Conservation (phyloP, 2,113 vertebrate species). For the Elephantulus edwardii region DNA sequence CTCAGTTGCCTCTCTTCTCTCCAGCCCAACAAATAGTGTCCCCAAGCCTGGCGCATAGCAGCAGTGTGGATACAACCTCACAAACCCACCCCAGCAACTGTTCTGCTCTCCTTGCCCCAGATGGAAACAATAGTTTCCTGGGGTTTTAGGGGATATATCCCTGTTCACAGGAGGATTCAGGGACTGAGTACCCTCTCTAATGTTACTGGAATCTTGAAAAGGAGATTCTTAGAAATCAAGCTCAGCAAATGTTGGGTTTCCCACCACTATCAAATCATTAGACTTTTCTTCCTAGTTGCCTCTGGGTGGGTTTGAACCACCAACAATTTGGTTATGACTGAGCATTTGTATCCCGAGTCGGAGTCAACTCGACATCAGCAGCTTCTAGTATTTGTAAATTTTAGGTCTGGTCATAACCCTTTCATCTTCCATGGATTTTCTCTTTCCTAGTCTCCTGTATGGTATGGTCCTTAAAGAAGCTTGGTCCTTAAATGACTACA, state of each 20-base stretch:
- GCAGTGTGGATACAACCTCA: not conserved
- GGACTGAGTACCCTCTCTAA: not conserved
- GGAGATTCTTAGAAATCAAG: not conserved
- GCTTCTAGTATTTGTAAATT: not conserved
- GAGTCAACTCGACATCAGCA: not conserved
- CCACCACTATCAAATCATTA: not conserved
- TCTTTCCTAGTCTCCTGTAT: not conserved
- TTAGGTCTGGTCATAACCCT: not conserved
- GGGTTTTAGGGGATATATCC: not conserved
- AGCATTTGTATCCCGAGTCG: not conserved
- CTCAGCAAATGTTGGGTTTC: not conserved
- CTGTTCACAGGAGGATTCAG: not conserved
- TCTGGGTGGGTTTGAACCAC: not conserved
- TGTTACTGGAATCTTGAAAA: not conserved
- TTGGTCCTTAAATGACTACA: not conserved
- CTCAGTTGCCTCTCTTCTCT: constrained; percentile 19
- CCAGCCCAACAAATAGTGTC: not conserved
- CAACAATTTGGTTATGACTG: not conserved
- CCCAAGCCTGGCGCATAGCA: not conserved
- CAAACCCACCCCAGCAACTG: not conserved
- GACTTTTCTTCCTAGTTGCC: not conserved
- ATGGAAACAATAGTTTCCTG: not conserved
- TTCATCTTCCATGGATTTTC: not conserved
- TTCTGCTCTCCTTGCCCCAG: not conserved
- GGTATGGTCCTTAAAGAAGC: no score